phyloP scores from a whole-genome alignment of 1,140 invertebrate species.

The Grapholita molesta region DNA sequence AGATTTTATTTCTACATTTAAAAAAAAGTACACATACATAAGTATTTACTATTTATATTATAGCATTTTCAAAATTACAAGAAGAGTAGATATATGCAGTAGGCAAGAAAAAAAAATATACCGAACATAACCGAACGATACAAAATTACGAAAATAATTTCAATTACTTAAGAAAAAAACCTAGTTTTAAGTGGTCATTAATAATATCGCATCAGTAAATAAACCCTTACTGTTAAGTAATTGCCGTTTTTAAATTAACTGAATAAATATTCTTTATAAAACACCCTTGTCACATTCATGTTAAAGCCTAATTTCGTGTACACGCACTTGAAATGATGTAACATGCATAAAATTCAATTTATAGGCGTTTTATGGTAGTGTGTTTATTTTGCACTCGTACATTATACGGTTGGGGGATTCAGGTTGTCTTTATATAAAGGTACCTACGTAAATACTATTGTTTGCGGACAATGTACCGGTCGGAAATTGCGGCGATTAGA shows the following conservation, averaged over 20 bases:
- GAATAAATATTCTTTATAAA: neutral
- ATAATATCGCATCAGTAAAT: neutral
- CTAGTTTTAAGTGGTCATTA: too few relatives aligned
- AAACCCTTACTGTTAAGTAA: conserved; percentile 2
- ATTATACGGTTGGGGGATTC: conserved; percentile 35
- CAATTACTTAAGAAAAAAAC: too few relatives aligned
- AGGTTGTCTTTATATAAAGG: conserved; percentile 40
- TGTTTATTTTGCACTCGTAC: conserved; percentile 14
- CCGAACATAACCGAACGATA: too few relatives aligned
- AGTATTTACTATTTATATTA: too few relatives aligned
- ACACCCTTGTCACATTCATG: neutral
- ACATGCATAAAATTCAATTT: neutral
- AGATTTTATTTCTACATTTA: too few relatives aligned
- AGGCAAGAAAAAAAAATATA: too few relatives aligned
- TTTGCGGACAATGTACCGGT: conserved; percentile 38
- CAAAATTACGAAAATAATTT: too few relatives aligned
- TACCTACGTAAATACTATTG: conserved; percentile 27
- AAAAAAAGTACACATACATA: too few relatives aligned
- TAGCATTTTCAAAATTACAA: too few relatives aligned
- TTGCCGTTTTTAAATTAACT: neutral
- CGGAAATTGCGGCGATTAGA: conserved; percentile 30
- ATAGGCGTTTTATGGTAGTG: conserved; percentile 7
- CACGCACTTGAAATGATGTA: neutral
- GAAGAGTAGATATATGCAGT: too few relatives aligned
- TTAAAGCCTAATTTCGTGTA: neutral